Percentiles rank a stretch among this genome's conserved stretches.
Conservation (phyloP, 2,113 vertebrate genomes). For the Bostrychus sinensis region DNA sequence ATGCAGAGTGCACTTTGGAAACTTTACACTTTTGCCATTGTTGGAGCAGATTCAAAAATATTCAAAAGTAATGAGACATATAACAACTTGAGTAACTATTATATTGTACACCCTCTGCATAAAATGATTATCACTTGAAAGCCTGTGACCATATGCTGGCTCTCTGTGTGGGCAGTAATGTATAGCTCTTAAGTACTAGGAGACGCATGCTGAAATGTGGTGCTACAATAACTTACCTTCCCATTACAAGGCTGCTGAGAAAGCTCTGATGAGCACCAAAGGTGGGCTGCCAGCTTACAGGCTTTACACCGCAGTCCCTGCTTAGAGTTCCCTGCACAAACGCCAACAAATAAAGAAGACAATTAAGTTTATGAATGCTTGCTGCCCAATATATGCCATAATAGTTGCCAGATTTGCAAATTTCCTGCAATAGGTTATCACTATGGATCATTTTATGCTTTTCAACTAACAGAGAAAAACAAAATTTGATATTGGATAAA, state of each 20-base stretch:
- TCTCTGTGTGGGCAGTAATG: neutral
- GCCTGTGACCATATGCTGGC: neutral
- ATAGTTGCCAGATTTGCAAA: neutral
- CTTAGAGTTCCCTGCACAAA: constrained; percentile 86
- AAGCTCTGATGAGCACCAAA: constrained; percentile 90
- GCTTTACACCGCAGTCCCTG: constrained; percentile 89
- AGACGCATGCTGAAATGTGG: neutral
- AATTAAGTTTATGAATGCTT: neutral
- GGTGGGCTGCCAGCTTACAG: constrained; percentile 87
- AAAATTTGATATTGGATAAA: too few relatives aligned
- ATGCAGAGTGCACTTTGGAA: too few relatives aligned
- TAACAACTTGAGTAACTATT: neutral
- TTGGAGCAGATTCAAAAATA: neutral
- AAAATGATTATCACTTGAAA: constrained; percentile 12
- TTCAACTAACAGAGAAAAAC: too few relatives aligned
- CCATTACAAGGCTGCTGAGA: constrained; percentile 87
- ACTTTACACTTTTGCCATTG: neutral
- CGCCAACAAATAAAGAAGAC: constrained; percentile 3
- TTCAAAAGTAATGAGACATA: too few relatives aligned
- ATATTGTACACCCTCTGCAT: constrained; percentile 7
- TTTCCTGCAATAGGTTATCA: neutral
- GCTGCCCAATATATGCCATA: neutral
- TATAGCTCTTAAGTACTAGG: neutral
- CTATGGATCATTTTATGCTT: too few relatives aligned
- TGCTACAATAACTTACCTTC: constrained; percentile 74